Evolutionary conservation across 2,797 vertebrate species (phyloP), one percentile per base, ranked within the genome.

Genomic region (Bovichtus diacanthus): DNA sequence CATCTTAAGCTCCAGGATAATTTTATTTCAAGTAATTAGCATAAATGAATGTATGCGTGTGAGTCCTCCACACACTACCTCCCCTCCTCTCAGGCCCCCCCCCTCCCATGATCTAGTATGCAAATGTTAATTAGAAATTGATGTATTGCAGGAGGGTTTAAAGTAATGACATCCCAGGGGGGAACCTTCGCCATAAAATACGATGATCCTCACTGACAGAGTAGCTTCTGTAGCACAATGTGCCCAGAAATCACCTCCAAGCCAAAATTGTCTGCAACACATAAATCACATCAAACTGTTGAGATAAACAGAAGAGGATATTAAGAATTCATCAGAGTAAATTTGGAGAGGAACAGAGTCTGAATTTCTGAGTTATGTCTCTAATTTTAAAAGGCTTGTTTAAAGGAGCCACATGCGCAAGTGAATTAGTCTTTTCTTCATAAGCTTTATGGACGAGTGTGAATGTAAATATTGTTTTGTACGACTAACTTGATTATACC

Each of bases 71-170:
- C 56, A 66, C 6, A 76, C 47, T n/a, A 61, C n/a, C 29, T 47
- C 39, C n/a, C 80, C 61, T 50, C 78, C 41, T 71, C 75, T 29
- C 46, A 74, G 72, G 77, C 81, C 76, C 62, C 86, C 56, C 80
- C 65, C 85, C 49, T 76, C 50, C 49, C 43, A 85, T 49, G 80
- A 90, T 90, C 87, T 84, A 85, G 83, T 87, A 94, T 93, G 92
- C 88, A 92, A 93, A 93, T 93, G 92, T 88, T 93, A 93, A 94
- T 94, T 93, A 93, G 88, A 89, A 92, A 93, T 90, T 92, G 92
- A 93, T 93, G 92, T 86, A 91, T 93, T 92, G 91, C 87, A 89
- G 81, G 84, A 90, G 82, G 85, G 90, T 88, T 92, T 85, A 83
- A 86, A 90, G 89, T 94, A 93, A 93, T 93, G 89, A 93, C 85